These are phyloP conservation scores for Elachura formosa DNA, from an alignment of 2,113 vertebrate genomes.

Conservation along the genomic window DNA sequence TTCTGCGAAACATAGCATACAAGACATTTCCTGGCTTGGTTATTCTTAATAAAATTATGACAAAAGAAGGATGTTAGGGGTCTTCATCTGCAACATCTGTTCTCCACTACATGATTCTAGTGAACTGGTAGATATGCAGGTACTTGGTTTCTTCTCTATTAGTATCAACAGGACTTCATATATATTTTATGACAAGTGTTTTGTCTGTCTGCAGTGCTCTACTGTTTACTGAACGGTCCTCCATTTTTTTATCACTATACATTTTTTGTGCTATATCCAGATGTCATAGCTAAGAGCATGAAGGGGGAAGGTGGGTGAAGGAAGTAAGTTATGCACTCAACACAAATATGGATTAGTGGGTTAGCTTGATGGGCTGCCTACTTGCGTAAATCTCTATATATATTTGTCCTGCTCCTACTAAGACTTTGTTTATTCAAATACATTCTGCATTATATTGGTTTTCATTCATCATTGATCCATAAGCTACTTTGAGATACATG, in stretches of 20 bases:
- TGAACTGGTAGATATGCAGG: not conserved
- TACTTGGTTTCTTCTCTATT: not conserved
- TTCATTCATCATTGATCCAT: not conserved
- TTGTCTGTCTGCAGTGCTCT: not conserved
- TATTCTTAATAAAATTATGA: not conserved
- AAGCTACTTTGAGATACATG: not conserved
- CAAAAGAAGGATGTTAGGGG: not conserved
- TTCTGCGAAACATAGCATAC: not conserved
- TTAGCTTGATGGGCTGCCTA: not conserved
- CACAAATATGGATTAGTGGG: not conserved
- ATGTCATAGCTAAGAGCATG: not conserved
- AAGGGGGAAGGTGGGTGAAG: fast-evolving
- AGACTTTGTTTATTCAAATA: not conserved
- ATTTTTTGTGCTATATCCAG: not conserved
- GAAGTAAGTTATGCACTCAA: not conserved
- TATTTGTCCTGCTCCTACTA: not conserved
- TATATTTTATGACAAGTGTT: not conserved
- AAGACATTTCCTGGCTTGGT: not conserved
- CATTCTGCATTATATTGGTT: not conserved
- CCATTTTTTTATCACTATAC: not conserved
- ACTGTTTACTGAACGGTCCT: not conserved
- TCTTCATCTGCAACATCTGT: not conserved
- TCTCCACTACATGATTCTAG: not conserved
- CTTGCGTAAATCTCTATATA: not conserved
- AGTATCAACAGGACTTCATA: not conserved